phyloP scores from a whole-genome alignment of 2,113 vertebrate genomes.

The Bucco capensis region DNA sequence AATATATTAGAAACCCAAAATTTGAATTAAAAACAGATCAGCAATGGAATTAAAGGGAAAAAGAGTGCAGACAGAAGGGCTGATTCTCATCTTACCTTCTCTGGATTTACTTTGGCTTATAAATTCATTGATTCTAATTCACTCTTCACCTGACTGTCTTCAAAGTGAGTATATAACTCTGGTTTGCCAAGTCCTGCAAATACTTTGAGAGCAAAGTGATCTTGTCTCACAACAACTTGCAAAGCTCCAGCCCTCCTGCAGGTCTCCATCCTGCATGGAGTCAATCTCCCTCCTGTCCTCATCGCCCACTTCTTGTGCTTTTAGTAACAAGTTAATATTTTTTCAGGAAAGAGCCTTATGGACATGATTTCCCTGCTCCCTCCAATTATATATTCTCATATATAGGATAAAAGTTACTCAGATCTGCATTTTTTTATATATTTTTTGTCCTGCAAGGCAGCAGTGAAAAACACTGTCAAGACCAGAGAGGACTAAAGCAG shows the following conservation, averaged over 20 bases:
- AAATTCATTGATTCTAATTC: not conserved
- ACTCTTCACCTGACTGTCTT: not conserved
- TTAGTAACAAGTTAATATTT: not conserved
- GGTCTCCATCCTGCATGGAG: not conserved
- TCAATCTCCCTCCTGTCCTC: not conserved
- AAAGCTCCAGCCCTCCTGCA: not conserved
- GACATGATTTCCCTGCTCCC: not conserved
- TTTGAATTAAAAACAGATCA: not conserved
- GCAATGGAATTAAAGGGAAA: not conserved
- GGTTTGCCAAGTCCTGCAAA: not conserved
- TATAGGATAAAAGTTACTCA: not conserved
- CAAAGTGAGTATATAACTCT: not conserved
- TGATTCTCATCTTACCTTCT: not conserved
- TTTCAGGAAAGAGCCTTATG: not conserved
- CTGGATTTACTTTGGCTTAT: not conserved
- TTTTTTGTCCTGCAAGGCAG: not conserved
- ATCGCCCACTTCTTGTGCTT: not conserved
- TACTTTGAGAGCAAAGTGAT: not conserved
- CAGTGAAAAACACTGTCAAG: not conserved
- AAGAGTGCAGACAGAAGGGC: not conserved
- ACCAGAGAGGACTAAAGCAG: not conserved
- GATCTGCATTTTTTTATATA: rapidly evolving
- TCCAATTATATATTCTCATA: not conserved
- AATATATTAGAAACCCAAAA: not conserved
- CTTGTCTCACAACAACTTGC: not conserved